Percentiles rank a stretch among this genome's conserved stretches.
These are phyloP conservation scores for Dasyornis broadbenti DNA, from an alignment of 2,113 vertebrate genomes.

Conservation along the genomic window DNA sequence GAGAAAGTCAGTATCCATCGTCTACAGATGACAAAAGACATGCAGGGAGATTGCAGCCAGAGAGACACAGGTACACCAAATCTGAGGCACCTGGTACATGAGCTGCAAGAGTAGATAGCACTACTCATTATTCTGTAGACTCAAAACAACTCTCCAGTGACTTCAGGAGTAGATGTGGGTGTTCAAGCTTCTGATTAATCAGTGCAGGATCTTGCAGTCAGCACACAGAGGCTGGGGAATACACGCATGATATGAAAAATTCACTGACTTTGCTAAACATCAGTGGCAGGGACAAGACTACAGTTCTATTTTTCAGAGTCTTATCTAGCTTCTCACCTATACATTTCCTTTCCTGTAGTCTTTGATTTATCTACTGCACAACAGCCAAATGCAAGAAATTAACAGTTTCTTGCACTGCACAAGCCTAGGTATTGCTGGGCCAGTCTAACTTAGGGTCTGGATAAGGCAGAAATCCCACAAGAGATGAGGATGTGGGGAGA, in stretches of 20 bases:
- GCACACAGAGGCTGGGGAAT: background rate
- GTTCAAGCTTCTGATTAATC: constrained; percentile 39
- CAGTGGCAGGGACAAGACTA: background rate
- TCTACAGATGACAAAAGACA: background rate
- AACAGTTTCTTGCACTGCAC: background rate
- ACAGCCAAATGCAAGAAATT: background rate
- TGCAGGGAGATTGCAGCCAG: background rate
- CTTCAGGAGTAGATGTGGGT: background rate
- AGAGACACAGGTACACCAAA: constrained; percentile 12
- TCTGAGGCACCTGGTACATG: constrained; percentile 2
- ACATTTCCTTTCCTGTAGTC: background rate
- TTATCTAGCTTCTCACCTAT: constrained; percentile 6
- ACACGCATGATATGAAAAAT: background rate
- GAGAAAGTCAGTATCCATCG: background rate
- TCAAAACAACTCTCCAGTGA: constrained; percentile 5
- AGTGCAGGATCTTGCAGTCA: background rate
- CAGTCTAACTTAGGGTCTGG: background rate
- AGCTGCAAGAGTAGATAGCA: background rate
- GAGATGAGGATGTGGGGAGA: background rate
- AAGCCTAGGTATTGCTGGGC: background rate
- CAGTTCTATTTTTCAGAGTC: background rate
- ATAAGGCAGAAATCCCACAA: background rate
- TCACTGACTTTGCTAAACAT: background rate
- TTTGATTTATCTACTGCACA: background rate
- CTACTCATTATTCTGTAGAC: background rate